Evolutionary conservation across 2,797 vertebrate species (phyloP).

Genomic region (Labroides dimidiatus): DNA sequence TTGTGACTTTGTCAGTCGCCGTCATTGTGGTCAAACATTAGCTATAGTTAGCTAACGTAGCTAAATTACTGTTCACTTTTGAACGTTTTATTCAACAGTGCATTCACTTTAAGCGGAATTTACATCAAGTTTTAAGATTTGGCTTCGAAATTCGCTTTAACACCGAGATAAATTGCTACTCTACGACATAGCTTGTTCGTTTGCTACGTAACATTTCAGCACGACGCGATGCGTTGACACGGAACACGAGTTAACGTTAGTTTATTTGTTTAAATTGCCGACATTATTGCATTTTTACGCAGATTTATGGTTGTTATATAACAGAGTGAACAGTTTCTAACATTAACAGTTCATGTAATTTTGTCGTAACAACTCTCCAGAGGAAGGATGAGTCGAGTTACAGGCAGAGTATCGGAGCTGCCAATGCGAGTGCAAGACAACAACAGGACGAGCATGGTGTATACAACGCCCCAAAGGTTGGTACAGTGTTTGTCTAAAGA

Average conservation of each 20-base stretch:
- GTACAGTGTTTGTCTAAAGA: neutral
- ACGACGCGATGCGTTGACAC: too few relatives aligned
- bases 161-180: too few relatives aligned
- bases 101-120: too few relatives aligned
- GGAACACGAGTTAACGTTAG: neutral
- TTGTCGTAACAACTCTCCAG: conserved; percentile 37
- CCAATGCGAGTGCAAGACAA: conserved; percentile 89
- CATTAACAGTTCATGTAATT: neutral
- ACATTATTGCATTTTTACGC: too few relatives aligned
- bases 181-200: too few relatives aligned
- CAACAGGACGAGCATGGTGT: conserved; percentile 87
- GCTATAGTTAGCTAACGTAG: conserved; percentile 2
- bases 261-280: too few relatives aligned
- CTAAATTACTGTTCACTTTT: conserved; percentile 1
- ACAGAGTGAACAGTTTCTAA: too few relatives aligned
- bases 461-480: conserved; percentile 92
- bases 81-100: neutral
- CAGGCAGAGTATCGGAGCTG: conserved; percentile 84
- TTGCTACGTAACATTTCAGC: too few relatives aligned
- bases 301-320: too few relatives aligned
- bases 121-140: too few relatives aligned
- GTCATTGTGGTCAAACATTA: neutral
- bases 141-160: too few relatives aligned
- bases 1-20: neutral
- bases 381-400: conserved; percentile 77